Evolutionary conservation across 2,888 invertebrate genomes (phyloP).

Genomic region (Drosophila stalkeri): DNA sequence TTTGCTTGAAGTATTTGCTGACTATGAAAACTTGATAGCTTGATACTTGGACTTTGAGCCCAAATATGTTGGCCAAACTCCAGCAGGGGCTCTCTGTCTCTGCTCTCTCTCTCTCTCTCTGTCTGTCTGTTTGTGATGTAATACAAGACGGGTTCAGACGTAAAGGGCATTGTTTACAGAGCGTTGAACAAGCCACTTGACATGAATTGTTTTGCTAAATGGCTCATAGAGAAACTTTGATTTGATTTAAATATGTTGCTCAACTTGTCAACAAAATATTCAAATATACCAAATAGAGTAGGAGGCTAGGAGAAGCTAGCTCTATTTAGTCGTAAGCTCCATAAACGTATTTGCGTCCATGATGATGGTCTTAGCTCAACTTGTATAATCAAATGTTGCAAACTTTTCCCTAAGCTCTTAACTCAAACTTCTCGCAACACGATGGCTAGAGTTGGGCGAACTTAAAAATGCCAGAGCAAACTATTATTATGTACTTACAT

Average conservation of each 20-base stretch:
- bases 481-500: constrained; percentile 75
- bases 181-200: constrained; percentile 48
- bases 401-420: constrained; percentile 60
- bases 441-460: constrained; percentile 9
- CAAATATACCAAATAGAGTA: neutral
- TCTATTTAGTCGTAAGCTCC: neutral
- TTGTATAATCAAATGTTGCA: constrained; percentile 59
- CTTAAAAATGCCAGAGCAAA: constrained; percentile 60
- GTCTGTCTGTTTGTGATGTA: constrained; percentile 21
- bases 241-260: constrained; percentile 32
- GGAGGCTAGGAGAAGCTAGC: neutral
- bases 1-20: constrained; percentile 57
- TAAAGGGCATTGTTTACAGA: constrained; percentile 39
- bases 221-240: constrained; percentile 43
- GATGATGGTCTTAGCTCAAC: constrained; percentile 17
- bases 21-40: constrained; percentile 61
- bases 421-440: constrained; percentile 24
- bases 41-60: constrained; percentile 11
- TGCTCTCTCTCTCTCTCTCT: neutral
- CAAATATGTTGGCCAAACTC: constrained; percentile 39
- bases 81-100: constrained; percentile 4
- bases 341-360: constrained; percentile 23
- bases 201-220: constrained; percentile 54
- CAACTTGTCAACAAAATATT: neutral
- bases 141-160: constrained; percentile 32